These are phyloP conservation scores for Drosophila neocordata DNA, from an alignment of 1,140 invertebrate genomes.

Conservation along the genomic window DNA sequence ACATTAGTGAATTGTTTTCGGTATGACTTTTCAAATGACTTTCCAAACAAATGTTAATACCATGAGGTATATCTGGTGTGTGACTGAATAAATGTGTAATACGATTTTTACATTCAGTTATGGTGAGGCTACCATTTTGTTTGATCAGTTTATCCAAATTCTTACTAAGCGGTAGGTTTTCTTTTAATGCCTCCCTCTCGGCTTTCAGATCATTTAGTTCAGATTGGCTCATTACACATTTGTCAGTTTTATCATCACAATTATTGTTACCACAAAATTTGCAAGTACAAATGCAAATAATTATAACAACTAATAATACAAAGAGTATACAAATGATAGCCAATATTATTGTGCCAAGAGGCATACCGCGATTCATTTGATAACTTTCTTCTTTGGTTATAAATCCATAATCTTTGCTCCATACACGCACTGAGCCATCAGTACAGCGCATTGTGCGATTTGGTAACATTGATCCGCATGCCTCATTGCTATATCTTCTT, in stretches of 20 bases:
- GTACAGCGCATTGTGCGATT: constrained; percentile 50
- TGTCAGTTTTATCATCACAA: not conserved
- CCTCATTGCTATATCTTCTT: constrained; percentile 57
- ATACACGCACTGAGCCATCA: constrained; percentile 33
- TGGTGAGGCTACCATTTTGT: constrained; percentile 2
- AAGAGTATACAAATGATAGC: not conserved
- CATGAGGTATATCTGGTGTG: constrained; percentile 22
- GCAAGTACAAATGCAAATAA: not conserved
- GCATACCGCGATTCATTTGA: constrained; percentile 4
- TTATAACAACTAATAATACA: not conserved
- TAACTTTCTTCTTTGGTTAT: constrained; percentile 42
- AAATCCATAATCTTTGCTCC: constrained; percentile 36
- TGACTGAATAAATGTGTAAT: constrained; percentile 36
- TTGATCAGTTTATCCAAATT: constrained; percentile 16
- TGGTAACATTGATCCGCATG: constrained; percentile 49
- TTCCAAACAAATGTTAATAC: constrained; percentile 41
- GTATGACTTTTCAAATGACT: constrained; percentile 50
- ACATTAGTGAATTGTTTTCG: not conserved
- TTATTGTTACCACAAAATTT: not conserved
- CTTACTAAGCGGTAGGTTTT: not conserved
- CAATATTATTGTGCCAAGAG: not conserved
- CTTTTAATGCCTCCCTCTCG: not conserved
- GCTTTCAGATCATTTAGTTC: not conserved
- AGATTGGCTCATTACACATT: not conserved
- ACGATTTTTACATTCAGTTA: constrained; percentile 35